Evolutionary conservation across 92 coral and sea anemone genomes (phyloP).

Genomic region (Pocillopora grandis): DNA sequence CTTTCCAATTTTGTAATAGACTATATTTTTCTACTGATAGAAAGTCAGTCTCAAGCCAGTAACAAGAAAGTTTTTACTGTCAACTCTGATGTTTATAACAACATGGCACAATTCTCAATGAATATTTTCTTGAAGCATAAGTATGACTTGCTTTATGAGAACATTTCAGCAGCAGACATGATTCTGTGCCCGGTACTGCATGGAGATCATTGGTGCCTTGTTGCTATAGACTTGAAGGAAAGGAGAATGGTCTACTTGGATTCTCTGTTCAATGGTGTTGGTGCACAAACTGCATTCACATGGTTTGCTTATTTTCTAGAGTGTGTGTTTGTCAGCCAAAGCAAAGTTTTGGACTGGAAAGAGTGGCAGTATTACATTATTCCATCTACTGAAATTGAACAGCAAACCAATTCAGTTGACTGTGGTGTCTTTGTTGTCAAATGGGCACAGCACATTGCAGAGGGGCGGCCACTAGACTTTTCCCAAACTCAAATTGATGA

Average conservation of each 20-base stretch:
- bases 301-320: too few species aligned
- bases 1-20: too few species aligned
- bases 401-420: slow-evolving; percentile 51
- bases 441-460: slow-evolving; percentile 66
- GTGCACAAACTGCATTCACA: slow-evolving; percentile 13
- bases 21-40: too few species aligned
- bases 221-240: slow-evolving; percentile 34
- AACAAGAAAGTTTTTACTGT: too few species aligned
- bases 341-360: too few species aligned
- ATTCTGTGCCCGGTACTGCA: slow-evolving; percentile 53
- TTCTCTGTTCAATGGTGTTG: slow-evolving; percentile 49
- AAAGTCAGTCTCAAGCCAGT: too few species aligned
- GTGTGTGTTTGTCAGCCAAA: too few species aligned
- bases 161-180: slow-evolving; percentile 34
- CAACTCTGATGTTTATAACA: not conserved
- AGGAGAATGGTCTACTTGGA: slow-evolving; percentile 61
- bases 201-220: slow-evolving; percentile 51
- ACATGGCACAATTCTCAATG: slow-evolving; percentile 33
- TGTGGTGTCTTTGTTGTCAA: slow-evolving; percentile 54
- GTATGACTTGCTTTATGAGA: slow-evolving; percentile 28
- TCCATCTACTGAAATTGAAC: slow-evolving; percentile 36
- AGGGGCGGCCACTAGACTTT: not conserved
- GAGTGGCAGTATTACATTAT: too few species aligned
- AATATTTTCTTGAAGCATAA: slow-evolving; percentile 22
- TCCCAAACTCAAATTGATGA: too few species aligned